Percentiles rank a stretch among this genome's conserved stretches.
These are phyloP conservation scores for Limnephilus rhombicus DNA, from an alignment of 2,888 invertebrate genomes.

Conservation along the genomic window DNA sequence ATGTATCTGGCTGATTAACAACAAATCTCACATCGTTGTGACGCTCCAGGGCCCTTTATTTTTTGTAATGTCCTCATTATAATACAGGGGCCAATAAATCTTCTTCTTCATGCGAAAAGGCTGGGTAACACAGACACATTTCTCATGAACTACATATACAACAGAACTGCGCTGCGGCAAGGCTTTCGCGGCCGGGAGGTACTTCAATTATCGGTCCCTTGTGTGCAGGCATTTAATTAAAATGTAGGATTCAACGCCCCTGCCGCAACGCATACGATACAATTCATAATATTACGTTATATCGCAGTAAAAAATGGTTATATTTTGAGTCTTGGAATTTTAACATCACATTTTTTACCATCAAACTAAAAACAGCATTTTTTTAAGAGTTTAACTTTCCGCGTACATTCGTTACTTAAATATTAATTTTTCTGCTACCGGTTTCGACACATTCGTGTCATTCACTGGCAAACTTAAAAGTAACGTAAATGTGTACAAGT, in stretches of 20 bases:
- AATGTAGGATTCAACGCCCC: neutral
- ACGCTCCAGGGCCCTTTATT: neutral
- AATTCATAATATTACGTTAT: neutral
- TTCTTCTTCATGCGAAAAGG: neutral
- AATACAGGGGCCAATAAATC: neutral
- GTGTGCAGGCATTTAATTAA: neutral
- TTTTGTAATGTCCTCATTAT: neutral
- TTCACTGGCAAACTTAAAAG: too few relatives aligned
- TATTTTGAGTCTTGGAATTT: too few relatives aligned
- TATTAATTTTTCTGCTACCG: too few relatives aligned
- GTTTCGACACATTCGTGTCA: too few relatives aligned
- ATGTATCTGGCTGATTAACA: neutral
- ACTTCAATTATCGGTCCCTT: neutral
- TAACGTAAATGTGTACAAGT: too few relatives aligned
- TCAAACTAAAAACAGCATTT: neutral
- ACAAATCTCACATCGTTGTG: neutral
- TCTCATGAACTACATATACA: neutral
- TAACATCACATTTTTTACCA: neutral
- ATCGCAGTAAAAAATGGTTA: neutral
- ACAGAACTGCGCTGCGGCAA: neutral
- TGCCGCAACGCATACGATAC: neutral
- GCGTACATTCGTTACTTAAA: too few relatives aligned
- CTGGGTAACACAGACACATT: neutral
- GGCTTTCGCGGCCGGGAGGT: neutral
- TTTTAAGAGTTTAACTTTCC: too few relatives aligned